Conservation (phyloP, 2,888 invertebrate genomes). For the Parelbella ahira region DNA sequence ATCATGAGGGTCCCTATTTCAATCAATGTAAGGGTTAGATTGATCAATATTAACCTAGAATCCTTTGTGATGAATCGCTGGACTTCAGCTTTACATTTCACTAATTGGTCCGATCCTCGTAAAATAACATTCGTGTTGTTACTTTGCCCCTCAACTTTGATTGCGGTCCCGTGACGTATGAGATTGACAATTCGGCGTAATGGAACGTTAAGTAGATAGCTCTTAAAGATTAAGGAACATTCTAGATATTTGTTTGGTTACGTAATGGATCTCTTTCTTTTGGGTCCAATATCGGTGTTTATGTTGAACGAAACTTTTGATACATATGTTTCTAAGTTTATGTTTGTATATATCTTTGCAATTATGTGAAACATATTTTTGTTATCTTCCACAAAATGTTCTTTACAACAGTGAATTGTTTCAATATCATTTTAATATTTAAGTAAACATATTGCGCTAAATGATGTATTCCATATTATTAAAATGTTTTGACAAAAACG, state of each 20-base stretch:
- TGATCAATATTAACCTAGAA: slow-evolving; percentile 15
- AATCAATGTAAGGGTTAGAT: slow-evolving; percentile 9
- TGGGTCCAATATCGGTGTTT: background rate
- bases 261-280: slow-evolving; percentile 1
- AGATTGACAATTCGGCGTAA: slow-evolving; percentile 14
- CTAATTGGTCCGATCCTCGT: slow-evolving; percentile 16
- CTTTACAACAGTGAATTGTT: too few species aligned
- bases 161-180: slow-evolving; percentile 6
- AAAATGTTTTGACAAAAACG: too few species aligned
- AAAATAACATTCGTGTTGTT: slow-evolving; percentile 16
- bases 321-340: too few species aligned
- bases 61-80: slow-evolving; percentile 12
- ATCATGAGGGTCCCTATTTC: slow-evolving; percentile 10
- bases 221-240: slow-evolving; percentile 4
- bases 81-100: slow-evolving; percentile 7
- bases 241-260: slow-evolving; percentile 8
- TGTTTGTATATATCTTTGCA: too few species aligned
- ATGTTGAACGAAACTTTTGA: too few species aligned
- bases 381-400: too few species aligned
- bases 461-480: too few species aligned
- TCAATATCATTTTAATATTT: too few species aligned
- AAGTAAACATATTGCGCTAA: too few species aligned
- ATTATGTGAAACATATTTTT: too few species aligned
- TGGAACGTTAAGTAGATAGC: slow-evolving; percentile 10
- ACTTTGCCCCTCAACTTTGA: slow-evolving; percentile 9